phyloP scores from a whole-genome alignment of 92 coral and sea anemone species.

The Epizoanthus scotinus region DNA sequence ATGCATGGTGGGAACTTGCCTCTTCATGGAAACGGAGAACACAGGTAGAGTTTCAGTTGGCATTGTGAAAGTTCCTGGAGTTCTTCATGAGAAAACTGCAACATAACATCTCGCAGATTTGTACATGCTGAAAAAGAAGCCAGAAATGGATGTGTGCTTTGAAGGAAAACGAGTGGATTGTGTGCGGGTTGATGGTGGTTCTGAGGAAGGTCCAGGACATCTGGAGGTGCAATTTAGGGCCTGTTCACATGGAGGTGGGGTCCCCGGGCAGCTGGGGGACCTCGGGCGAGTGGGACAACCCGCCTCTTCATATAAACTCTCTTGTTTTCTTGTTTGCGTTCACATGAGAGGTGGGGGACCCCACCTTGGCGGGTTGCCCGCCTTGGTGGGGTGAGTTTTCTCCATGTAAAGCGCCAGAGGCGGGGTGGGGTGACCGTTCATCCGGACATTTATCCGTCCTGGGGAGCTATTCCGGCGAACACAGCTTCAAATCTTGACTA shows the following conservation, averaged over 20 bases:
- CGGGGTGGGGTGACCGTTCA: conserved; percentile 42
- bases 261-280: no score
- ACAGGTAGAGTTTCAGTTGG: conserved; percentile 51
- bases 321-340: no score
- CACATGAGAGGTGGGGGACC: no score
- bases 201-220: conserved; percentile 7
- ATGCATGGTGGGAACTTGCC: conserved; percentile 36
- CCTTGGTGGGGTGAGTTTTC: conserved; percentile 42
- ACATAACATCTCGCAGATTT: conserved; percentile 33
- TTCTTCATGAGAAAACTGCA: conserved; percentile 35
- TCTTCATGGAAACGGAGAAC: conserved; percentile 45
- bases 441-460: conserved; percentile 50
- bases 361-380: no score
- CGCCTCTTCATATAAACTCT: no score
- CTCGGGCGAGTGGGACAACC: no score
- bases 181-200: conserved; percentile 24
- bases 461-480: conserved; percentile 41
- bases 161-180: conserved; percentile 28
- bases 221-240: conserved; percentile 25
- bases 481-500: conserved; percentile 28
- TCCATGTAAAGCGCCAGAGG: conserved; percentile 33
- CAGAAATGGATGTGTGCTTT: conserved; percentile 18
- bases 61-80: conserved; percentile 39
- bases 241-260: no score
- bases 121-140: conserved; percentile 25